These are phyloP conservation scores for Drosophila parabipectinata DNA, from an alignment of 1,140 invertebrate genomes.

Conservation along the genomic window DNA sequence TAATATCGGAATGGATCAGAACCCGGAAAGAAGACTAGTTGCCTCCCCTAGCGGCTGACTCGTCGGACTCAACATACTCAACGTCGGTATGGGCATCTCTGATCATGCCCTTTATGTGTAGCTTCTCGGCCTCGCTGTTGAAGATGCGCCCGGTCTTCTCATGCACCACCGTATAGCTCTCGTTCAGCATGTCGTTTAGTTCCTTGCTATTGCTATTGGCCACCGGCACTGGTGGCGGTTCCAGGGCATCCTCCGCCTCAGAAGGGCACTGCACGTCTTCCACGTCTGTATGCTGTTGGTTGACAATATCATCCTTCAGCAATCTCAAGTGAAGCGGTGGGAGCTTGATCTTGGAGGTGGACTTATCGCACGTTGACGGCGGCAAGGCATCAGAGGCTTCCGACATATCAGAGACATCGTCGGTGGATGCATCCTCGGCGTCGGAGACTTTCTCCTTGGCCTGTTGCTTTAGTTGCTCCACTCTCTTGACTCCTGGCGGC, in stretches of 20 bases:
- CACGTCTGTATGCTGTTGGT: conserved; percentile 84
- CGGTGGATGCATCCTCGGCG: conserved; percentile 69
- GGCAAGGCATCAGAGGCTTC: conserved; percentile 50
- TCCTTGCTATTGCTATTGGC: conserved; percentile 64
- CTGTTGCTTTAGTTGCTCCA: conserved; percentile 63
- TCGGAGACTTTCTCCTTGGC: conserved; percentile 59
- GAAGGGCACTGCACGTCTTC: conserved; percentile 85
- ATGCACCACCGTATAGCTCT: conserved; percentile 84
- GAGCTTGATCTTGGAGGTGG: conserved; percentile 34
- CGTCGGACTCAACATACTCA: conserved; percentile 85
- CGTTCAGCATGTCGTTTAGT: conserved; percentile 82
- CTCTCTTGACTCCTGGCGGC: conserved; percentile 56
- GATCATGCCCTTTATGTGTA: conserved; percentile 84
- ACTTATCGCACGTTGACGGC: conserved; percentile 22
- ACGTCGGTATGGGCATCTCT: conserved; percentile 84
- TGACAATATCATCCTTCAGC: conserved; percentile 56
- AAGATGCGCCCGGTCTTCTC: conserved; percentile 81
- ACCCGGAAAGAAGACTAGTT: conserved; percentile 54
- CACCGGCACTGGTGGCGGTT: conserved; percentile 39
- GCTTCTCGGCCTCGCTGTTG: conserved; percentile 84
- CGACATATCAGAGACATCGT: conserved; percentile 61
- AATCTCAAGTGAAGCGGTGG: conserved; percentile 53
- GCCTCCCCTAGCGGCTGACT: conserved; percentile 71
- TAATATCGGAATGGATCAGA: conserved; percentile 16
- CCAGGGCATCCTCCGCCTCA: conserved; percentile 83